Percentiles rank a stretch among this genome's conserved stretches.
phyloP scores from a whole-genome alignment of 2,797 vertebrate genomes.

The Rhabdophis nuchalis region DNA sequence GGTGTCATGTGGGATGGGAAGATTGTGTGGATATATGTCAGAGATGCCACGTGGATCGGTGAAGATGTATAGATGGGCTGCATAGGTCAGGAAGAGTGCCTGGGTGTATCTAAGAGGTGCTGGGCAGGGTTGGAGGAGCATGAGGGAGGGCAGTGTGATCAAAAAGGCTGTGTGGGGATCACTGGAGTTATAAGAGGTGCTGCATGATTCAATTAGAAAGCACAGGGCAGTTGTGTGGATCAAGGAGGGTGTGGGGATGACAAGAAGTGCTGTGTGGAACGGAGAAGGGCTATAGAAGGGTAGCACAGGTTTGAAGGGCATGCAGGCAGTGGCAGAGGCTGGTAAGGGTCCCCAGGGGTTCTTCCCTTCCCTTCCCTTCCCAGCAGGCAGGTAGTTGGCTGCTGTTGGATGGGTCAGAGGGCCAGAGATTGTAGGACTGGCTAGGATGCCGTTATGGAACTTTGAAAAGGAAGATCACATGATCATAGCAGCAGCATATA shows the following conservation, averaged over 20 bases:
- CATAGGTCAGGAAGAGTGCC: neutral
- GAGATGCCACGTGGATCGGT: neutral
- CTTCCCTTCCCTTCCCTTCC: neutral
- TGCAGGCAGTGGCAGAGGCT: neutral
- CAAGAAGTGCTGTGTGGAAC: neutral
- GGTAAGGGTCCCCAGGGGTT: neutral
- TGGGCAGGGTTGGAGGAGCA: neutral
- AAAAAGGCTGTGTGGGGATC: neutral
- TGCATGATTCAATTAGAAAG: neutral
- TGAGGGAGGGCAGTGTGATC: neutral
- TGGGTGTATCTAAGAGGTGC: neutral
- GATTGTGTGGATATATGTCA: neutral
- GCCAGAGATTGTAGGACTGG: neutral
- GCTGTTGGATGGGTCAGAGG: neutral
- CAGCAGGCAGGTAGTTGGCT: neutral
- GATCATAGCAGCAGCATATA: neutral
- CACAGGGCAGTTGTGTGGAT: neutral
- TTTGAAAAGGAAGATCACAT: neutral
- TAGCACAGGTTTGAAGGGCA: neutral
- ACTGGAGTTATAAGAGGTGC: neutral
- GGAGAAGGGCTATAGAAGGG: too few species aligned
- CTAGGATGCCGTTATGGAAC: neutral
- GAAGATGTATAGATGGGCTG: neutral
- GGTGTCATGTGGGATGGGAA: neutral
- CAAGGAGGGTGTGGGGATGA: neutral